Percentiles rank a stretch among this genome's conserved stretches.
phyloP scores from a whole-genome alignment of 2,797 vertebrate genomes.

The Phyllotis vaccarum region DNA sequence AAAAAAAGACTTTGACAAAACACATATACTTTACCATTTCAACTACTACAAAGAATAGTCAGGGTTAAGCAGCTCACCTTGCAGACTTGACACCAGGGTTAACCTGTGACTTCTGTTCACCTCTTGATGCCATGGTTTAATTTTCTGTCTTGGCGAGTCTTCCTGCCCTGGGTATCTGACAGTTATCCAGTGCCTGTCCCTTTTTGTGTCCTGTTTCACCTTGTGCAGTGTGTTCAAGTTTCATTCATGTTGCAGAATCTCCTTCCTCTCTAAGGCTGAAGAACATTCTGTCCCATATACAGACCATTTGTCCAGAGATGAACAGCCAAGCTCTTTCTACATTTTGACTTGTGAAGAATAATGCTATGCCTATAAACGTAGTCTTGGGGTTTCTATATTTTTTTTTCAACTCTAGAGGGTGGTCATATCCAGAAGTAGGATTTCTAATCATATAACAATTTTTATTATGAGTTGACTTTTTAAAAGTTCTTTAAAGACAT shows the following conservation, averaged over 20 bases:
- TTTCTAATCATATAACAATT: neutral
- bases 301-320: neutral
- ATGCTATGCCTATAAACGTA: neutral
- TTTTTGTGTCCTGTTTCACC: neutral
- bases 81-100: neutral
- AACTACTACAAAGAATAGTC: neutral
- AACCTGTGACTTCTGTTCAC: neutral
- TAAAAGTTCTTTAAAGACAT: neutral
- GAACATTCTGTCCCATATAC: neutral
- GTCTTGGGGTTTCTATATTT: no score
- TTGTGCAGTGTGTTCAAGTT: neutral
- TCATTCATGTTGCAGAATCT: neutral
- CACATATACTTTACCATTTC: neutral
- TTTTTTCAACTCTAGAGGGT: neutral
- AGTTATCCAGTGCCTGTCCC: neutral
- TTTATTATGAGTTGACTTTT: neutral
- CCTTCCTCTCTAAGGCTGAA: neutral
- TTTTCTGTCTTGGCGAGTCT: neutral
- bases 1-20: neutral
- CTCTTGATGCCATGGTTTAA: neutral
- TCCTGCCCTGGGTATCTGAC: neutral
- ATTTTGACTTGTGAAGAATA: neutral
- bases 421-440: neutral
- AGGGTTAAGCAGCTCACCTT: neutral
- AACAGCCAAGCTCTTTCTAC: neutral